Base-by-base conservation (phyloP, 2,888 invertebrate species). In the Amphipoea lucens region DNA sequence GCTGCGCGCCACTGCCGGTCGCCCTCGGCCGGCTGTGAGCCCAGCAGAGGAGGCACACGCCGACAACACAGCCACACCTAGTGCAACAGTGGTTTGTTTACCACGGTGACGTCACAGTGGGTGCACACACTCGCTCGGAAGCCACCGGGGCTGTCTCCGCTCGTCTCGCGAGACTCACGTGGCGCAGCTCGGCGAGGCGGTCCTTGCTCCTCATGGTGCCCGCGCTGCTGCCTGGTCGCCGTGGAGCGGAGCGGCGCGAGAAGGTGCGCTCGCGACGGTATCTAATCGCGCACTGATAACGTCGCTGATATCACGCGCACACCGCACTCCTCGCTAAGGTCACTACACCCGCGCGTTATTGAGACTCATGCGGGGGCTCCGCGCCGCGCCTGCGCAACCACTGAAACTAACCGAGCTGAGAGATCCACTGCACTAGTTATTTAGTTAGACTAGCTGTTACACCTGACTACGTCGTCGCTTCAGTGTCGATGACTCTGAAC, bases 211-310 rank as follows among this genome's bases (percentile, higher is more conserved):
- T 90, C 96, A 96, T 96, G 92, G 82, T 89, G 79, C 65, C 65
- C 57, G 76, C 74, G 78, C 78, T 79, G 70, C 71, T 45, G 79
- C 65, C 57, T 60, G 65, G 40, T 45, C 45, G 36, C 78, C 79
- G 98, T 98, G 98, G 98, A 96, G 98, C 96, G 98, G 77, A 48
- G 95, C 83, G 51, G n/a, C 23, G 68, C 48, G 81, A 9, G 76
- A 85, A 83, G 89, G 91, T 92, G 93, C 90, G 92, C 92, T 95
- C 94, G 91, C 91, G 90, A 81, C 93, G 92, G 91, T 94, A 95
- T 96, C 95, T 95, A 94, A 96, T 96, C 96, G 92, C 92, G 88
- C 87, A 94, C 94, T 89, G 89, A 89, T 89, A 89, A 83, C 87
- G 92, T 40, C 60, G 51, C 78, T 75, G 89, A 91, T 92, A 92